These are phyloP conservation scores for Microcebus griseorufus DNA, from an alignment of 2,113 vertebrate species.

Conservation along the genomic window DNA sequence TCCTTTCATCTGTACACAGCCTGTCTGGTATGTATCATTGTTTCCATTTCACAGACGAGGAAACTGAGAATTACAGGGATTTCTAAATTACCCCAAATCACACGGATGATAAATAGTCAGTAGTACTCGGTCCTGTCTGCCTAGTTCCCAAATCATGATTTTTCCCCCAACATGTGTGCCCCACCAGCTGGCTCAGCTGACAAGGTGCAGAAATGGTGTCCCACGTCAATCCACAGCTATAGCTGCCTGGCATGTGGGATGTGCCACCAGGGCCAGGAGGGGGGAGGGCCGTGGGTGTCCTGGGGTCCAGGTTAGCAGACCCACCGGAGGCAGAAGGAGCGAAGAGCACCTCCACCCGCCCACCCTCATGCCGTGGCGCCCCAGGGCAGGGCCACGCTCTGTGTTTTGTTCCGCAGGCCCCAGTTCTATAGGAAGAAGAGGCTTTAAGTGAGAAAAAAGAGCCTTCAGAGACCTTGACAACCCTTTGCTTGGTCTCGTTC, in stretches of 20 bases:
- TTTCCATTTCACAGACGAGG: background rate
- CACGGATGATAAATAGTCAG: background rate
- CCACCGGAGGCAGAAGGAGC: background rate
- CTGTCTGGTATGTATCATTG: background rate
- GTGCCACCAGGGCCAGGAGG: too few species aligned
- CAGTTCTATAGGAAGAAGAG: background rate
- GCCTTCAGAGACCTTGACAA: too few species aligned
- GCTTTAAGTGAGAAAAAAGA: background rate
- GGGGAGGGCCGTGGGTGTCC: background rate
- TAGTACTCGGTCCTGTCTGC: too few species aligned
- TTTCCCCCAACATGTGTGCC: too few species aligned
- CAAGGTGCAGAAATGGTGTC: too few species aligned
- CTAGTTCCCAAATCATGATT: background rate
- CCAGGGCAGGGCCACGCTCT: background rate
- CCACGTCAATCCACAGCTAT: too few species aligned
- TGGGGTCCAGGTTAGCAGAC: background rate
- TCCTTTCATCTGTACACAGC: background rate
- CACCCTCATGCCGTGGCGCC: background rate
- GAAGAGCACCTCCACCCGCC: background rate
- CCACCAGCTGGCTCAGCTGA: background rate
- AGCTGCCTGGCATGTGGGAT: background rate
- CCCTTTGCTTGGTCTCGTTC: too few species aligned
- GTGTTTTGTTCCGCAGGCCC: background rate
- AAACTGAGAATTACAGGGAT: background rate
- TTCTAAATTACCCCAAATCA: background rate